Conservation (phyloP, 2,797 vertebrate species). For the Acanthurus leucopareius region DNA sequence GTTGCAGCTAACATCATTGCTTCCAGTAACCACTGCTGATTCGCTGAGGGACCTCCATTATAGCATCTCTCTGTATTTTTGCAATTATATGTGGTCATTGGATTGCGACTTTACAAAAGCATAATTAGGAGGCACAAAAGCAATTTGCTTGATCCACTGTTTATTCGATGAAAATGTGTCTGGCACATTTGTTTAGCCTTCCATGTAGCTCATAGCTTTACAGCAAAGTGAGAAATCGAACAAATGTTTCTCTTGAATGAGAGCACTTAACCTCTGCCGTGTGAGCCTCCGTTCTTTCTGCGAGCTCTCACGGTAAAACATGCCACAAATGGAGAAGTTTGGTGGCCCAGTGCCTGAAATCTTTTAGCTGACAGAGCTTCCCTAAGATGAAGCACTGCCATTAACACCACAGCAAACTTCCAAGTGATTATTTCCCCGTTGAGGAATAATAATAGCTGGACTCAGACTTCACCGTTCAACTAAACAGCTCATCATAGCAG, state of each 20-base stretch:
- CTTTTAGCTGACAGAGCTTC: conserved; percentile 19
- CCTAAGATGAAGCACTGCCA: conserved; percentile 29
- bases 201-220: not conserved
- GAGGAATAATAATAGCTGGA: conserved; percentile 26
- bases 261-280: conserved; percentile 20
- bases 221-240: conserved; percentile 4
- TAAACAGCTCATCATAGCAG: conserved; percentile 27
- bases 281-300: conserved; percentile 11
- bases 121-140: conserved; percentile 24
- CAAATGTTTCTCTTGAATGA: conserved; percentile 13
- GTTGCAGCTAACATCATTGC: conserved; percentile 33
- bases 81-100: conserved; percentile 12
- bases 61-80: conserved; percentile 17
- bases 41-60: conserved; percentile 48
- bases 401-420: conserved; percentile 37
- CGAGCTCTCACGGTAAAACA: conserved; percentile 9
- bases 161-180: conserved; percentile 13
- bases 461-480: conserved; percentile 20
- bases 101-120: conserved; percentile 18
- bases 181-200: not conserved
- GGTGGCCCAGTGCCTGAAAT: conserved; percentile 18
- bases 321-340: not conserved
- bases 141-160: not conserved
- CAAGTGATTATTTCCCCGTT: conserved; percentile 44
- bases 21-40: conserved; percentile 46